Conservation (phyloP, 2,113 vertebrate species). For the Coryphaenoides rupestris region DNA sequence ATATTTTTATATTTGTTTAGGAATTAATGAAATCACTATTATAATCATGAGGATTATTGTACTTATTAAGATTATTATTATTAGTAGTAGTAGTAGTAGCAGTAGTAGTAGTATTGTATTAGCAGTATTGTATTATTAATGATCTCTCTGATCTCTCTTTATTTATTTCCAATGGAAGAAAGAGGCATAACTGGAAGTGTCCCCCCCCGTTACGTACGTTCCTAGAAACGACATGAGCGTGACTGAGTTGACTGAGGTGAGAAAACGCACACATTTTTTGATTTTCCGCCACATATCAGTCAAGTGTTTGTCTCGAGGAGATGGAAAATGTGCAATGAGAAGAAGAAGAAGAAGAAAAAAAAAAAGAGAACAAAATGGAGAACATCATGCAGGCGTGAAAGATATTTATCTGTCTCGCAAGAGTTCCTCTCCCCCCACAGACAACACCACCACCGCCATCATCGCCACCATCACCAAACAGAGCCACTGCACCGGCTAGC, state of each 20-base stretch:
- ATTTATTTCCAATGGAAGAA: too few species aligned
- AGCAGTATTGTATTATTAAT: too few species aligned
- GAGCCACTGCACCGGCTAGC: neutral
- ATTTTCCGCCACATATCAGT: constrained; percentile 19
- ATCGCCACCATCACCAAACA: constrained; percentile 11
- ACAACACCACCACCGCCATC: neutral
- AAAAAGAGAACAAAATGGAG: constrained; percentile 25
- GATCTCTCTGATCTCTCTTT: too few species aligned
- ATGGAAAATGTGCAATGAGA: constrained; percentile 42
- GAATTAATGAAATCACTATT: neutral
- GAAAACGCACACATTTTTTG: too few species aligned
- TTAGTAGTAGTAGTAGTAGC: neutral
- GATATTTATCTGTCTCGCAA: neutral
- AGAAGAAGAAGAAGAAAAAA: constrained; percentile 19
- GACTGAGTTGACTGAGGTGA: too few species aligned
- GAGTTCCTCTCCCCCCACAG: constrained; percentile 40
- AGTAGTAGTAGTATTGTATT: too few species aligned
- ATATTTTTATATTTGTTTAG: neutral
- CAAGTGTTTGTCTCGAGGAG: constrained; percentile 24
- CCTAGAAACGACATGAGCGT: too few species aligned
- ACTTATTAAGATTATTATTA: too few species aligned
- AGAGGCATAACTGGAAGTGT: too few species aligned
- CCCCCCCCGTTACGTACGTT: too few species aligned
- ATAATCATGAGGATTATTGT: neutral
- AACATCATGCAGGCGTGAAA: constrained; percentile 52